phyloP scores from a whole-genome alignment of 2,797 vertebrate species.

The Anabas testudineus region DNA sequence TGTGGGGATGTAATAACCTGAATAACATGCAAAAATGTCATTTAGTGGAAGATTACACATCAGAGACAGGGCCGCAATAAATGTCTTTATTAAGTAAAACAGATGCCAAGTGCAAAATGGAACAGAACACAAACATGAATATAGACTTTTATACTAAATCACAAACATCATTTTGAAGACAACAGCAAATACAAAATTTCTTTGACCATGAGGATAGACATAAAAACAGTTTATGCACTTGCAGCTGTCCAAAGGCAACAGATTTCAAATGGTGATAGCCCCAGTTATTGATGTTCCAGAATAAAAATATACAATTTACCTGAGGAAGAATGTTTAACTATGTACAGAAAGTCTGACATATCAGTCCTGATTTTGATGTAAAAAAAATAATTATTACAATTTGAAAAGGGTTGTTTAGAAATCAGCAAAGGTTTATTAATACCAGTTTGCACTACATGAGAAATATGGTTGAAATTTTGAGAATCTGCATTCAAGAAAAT shows the following conservation, averaged over 20 bases:
- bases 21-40: neutral
- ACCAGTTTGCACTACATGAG: neutral
- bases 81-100: conserved; percentile 56
- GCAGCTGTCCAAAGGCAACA: neutral
- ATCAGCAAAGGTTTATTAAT: neutral
- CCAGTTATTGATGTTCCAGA: neutral
- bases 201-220: neutral
- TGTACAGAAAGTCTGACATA: conserved; percentile 49
- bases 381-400: no score
- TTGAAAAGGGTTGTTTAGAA: neutral
- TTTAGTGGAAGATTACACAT: neutral
- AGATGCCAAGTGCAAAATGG: conserved; percentile 16
- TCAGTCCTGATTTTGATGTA: no score
- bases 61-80: neutral
- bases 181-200: neutral
- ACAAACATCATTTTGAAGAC: neutral
- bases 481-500: conserved; percentile 3
- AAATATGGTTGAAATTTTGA: neutral
- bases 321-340: conserved; percentile 31
- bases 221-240: neutral
- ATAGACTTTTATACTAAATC: conserved; percentile 7
- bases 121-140: conserved; percentile 11
- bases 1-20: neutral
- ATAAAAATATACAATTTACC: conserved; percentile 14
- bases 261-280: neutral